Base-by-base conservation (phyloP, 2,888 invertebrate genomes). In the Catotricha subobsoleta region DNA sequence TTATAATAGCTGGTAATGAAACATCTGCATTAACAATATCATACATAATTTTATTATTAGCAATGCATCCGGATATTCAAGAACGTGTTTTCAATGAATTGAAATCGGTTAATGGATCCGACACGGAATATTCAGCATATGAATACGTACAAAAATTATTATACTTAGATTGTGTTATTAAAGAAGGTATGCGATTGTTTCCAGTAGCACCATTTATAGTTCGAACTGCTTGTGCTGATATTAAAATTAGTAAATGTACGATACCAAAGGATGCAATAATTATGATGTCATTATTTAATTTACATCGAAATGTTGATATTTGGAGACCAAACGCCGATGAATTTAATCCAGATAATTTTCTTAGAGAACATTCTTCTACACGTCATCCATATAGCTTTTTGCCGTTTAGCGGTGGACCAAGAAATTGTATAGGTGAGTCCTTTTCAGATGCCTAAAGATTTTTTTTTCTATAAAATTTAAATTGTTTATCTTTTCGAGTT, bases 341-440 rank as follows among this genome's bases (percentile, higher is more conserved):
- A 19, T 46, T 45, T 35, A 37, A 46, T 41, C 46, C 46, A 2
- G 46, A 46, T 12, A 31, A 46, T 31, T 46, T 43, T 30, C 28
- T 43, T 7, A 44, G 45, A 2, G 44, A 46, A 35, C 40, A 42
- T 8, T 27, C 43, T 9, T 35, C 39, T 1, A 27, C 34, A 36
- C 31, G 44, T n/a, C 44, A 43, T 29, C 43, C 46, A 9, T 43
- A 40, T 27, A 39, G 40, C 29, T 45, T 33, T 40, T 37, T 45
- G 28, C 46, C 46, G 16, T 46, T 45, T 19, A 38, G 36, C 30
- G 41, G 34, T 10, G 46, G 46, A 1, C 31, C 43, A 23, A n/a
- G 46, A 28, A 45, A 43, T 35, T 46, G 46, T 21, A 43, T 46
- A 15, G 46, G 46, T 34, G n/a, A n/a, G n/a, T n/a, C n/a, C n/a